These are phyloP conservation scores for Serripes groenlandicus DNA, from an alignment of 2,888 invertebrate species.

Conservation along the genomic window DNA sequence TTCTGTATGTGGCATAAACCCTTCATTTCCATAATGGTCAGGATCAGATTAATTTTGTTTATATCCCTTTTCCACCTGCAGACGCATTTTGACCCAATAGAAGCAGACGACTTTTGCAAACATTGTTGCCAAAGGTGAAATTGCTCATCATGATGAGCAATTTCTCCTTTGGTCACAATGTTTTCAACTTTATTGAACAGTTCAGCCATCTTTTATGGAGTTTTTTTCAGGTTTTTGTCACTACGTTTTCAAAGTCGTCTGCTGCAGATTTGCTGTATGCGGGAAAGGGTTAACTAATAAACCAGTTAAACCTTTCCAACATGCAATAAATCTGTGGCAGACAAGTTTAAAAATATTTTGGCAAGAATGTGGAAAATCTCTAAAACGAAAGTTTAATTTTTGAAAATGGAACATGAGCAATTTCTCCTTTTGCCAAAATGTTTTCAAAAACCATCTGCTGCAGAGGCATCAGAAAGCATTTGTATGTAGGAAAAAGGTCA, in stretches of 20 bases:
- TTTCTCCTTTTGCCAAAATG: not conserved
- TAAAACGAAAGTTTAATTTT: not conserved
- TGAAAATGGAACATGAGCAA: not conserved
- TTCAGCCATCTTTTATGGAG: not conserved
- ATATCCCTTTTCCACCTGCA: not conserved
- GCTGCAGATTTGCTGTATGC: not conserved
- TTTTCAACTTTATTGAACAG: not conserved
- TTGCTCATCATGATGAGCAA: not conserved
- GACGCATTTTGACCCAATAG: not conserved
- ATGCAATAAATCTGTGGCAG: not conserved
- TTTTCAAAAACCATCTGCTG: too few species aligned
- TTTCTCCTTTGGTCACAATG: constrained; percentile 2
- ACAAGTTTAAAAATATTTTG: not conserved
- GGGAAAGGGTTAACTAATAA: not conserved
- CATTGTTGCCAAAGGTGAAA: not conserved
- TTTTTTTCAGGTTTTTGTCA: not conserved
- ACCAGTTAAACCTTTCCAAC: not conserved
- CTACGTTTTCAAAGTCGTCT: not conserved
- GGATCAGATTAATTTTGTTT: not conserved
- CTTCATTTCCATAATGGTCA: too few species aligned
- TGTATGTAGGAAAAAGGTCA: too few species aligned
- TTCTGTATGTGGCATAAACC: too few species aligned
- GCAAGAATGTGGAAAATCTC: not conserved
- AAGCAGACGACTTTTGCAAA: not conserved
- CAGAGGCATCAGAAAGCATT: too few species aligned